A percentile compares a stretch with the other conserved stretches of the same genome.
Evolutionary conservation across 2,888 invertebrate species (phyloP).

Genomic region (Tenthredo scrophulariae): DNA sequence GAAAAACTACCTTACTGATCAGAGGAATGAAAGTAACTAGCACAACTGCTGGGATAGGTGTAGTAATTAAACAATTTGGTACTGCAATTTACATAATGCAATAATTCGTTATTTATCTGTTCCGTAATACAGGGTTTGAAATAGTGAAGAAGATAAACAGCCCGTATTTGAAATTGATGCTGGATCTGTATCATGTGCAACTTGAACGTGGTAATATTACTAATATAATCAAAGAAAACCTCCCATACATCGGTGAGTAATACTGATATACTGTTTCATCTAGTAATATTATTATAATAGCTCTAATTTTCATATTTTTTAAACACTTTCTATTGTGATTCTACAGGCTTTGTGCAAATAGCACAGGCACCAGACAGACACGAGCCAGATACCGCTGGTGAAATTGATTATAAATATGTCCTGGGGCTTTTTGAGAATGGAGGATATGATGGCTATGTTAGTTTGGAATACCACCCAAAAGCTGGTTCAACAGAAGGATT

Average conservation of each 20-base stretch:
- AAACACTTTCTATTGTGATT: conserved; percentile 19
- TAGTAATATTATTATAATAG: not conserved
- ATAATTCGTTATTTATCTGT: not conserved
- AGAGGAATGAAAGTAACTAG: not conserved
- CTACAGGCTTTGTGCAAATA: conserved; percentile 84
- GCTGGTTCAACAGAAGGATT: conserved; percentile 83
- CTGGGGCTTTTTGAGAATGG: conserved; percentile 84
- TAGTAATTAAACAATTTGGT: not conserved
- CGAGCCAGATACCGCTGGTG: conserved; percentile 92
- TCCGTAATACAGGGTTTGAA: conserved; percentile 81
- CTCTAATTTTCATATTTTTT: not conserved
- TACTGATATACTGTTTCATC: not conserved
- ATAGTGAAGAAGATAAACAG: conserved; percentile 89
- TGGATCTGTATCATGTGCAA: conserved; percentile 96
- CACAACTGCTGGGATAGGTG: not conserved
- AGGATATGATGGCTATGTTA: conserved; percentile 91
- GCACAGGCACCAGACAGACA: conserved; percentile 95
- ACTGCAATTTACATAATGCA: not conserved
- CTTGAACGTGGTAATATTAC: conserved; percentile 92
- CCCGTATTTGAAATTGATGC: conserved; percentile 88
- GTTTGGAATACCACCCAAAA: conserved; percentile 92
- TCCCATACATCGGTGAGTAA: conserved; percentile 84
- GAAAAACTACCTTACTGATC: not conserved
- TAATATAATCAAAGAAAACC: conserved; percentile 85
- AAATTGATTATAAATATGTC: conserved; percentile 91